Evolutionary conservation across 2,797 vertebrate genomes (phyloP).

Genomic region (Cryptoblepharus egeriae): DNA sequence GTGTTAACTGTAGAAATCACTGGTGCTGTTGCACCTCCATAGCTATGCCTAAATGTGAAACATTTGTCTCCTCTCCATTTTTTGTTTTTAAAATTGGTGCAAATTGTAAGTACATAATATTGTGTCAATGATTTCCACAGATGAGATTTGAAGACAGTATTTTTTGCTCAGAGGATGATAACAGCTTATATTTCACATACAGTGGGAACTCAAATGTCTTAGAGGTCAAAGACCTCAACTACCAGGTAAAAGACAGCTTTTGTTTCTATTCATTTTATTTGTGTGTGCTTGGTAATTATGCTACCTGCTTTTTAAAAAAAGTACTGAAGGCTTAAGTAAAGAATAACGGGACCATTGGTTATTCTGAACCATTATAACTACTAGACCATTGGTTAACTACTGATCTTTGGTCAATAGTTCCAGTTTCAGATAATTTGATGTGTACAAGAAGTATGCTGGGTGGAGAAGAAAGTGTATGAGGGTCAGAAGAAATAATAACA

Average conservation of each 20-base stretch:
- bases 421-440: neutral
- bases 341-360: neutral
- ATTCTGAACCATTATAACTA: too few species aligned
- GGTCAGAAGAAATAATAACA: neutral
- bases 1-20: too few species aligned
- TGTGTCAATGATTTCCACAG: constrained; percentile 54
- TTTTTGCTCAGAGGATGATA: constrained; percentile 89
- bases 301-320: constrained; percentile 11
- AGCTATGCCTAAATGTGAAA: neutral
- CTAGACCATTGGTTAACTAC: neutral
- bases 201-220: constrained; percentile 87
- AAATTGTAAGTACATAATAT: constrained; percentile 21
- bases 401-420: neutral
- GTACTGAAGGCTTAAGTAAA: neutral
- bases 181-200: constrained; percentile 96
- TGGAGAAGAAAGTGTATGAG: too few species aligned
- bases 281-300: neutral
- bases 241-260: constrained; percentile 82
- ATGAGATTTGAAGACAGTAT: constrained; percentile 76
- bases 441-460: neutral
- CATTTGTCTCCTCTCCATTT: neutral
- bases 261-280: neutral
- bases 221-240: constrained; percentile 89
- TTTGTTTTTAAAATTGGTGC: constrained; percentile 18
- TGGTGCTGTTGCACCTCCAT: too few species aligned